A percentile compares a stretch with the other conserved stretches of the same genome.
phyloP scores from a whole-genome alignment of 2,113 vertebrate species.

The Herpetotheres cachinnans region DNA sequence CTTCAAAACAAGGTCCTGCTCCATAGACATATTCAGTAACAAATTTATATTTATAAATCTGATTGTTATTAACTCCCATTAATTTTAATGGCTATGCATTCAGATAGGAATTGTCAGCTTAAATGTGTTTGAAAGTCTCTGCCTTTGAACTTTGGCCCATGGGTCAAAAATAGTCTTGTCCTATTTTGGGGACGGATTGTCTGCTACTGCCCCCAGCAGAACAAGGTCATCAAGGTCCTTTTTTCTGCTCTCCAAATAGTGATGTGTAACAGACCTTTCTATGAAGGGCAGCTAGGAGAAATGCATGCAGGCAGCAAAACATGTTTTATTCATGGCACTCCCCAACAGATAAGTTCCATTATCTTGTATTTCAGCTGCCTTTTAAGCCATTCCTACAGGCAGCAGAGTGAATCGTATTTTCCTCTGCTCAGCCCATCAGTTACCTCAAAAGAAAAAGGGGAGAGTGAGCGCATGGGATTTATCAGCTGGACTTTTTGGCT shows the following conservation, averaged over 20 bases:
- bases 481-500: not conserved
- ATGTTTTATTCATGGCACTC: slow-evolving; percentile 54
- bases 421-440: not conserved
- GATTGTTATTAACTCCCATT: not conserved
- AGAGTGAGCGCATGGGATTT: not conserved
- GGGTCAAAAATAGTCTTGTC: not conserved
- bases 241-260: not conserved
- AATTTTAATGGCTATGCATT: not conserved
- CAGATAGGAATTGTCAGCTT: not conserved
- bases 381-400: not conserved
- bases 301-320: not conserved
- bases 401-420: not conserved
- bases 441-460: not conserved
- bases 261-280: not conserved
- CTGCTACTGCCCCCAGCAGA: not conserved
- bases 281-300: not conserved
- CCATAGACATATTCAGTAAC: not conserved
- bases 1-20: not conserved
- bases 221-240: not conserved
- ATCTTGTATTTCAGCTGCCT: not conserved
- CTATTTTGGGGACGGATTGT: not conserved
- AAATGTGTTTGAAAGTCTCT: not conserved
- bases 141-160: not conserved
- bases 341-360: not conserved
- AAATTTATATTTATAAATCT: not conserved